phyloP scores from a whole-genome alignment of 2,888 invertebrate genomes.

The Drosophila peninsularis region DNA sequence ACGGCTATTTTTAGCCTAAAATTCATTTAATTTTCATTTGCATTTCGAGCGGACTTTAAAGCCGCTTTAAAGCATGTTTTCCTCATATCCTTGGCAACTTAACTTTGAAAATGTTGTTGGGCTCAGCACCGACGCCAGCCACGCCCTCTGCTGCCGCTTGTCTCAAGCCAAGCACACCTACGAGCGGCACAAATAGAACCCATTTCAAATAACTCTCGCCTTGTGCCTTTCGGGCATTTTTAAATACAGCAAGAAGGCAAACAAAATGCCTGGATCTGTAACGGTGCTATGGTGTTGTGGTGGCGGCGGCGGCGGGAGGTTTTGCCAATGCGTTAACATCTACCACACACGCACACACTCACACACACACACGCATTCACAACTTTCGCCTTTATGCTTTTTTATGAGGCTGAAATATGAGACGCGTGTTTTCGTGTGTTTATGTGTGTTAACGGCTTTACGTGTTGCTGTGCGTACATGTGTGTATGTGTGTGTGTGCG shows the following conservation, averaged over 20 bases:
- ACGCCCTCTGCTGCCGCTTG: background rate
- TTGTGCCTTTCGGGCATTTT: constrained; percentile 67
- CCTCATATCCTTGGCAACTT: constrained; percentile 19
- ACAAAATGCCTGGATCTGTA: constrained; percentile 31
- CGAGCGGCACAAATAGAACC: constrained; percentile 33
- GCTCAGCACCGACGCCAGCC: background rate
- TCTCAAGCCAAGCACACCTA: constrained; percentile 6
- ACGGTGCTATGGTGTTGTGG: constrained; percentile 10
- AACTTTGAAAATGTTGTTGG: constrained; percentile 28
- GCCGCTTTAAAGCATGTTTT: background rate
- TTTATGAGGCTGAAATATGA: constrained; percentile 67
- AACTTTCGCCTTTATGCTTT: constrained; percentile 54
- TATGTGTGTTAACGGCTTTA: constrained; percentile 42
- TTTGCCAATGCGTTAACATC: constrained; percentile 37
- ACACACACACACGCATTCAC: constrained; percentile 1
- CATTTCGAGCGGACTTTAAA: background rate
- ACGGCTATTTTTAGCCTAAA: background rate
- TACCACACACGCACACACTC: constrained; percentile 7
- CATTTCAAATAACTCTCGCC: constrained; percentile 48
- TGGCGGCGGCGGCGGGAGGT: background rate
- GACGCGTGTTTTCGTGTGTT: constrained; percentile 43
- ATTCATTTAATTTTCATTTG: background rate
- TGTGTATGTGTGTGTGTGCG: constrained; percentile 1
- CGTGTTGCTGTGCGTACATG: constrained; percentile 34
- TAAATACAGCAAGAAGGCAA: constrained; percentile 47